phyloP scores from a whole-genome alignment of 2,888 invertebrate species.

The Ochropleura leucogaster region DNA sequence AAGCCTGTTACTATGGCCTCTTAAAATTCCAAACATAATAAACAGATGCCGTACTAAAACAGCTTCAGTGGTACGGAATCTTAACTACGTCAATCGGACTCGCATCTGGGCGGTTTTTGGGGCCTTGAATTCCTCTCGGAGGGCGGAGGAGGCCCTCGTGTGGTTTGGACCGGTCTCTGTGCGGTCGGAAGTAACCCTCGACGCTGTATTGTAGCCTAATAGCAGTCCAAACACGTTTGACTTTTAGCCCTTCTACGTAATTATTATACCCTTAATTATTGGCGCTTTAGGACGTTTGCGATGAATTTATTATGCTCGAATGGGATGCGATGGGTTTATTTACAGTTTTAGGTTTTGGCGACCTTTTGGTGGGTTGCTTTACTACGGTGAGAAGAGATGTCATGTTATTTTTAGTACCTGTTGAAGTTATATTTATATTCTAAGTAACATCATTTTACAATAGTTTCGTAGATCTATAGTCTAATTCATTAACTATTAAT shows the following conservation, averaged over 20 bases:
- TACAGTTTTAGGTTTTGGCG: slow-evolving; percentile 36
- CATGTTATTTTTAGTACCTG: slow-evolving; percentile 17
- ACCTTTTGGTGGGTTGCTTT: background rate
- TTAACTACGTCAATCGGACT: background rate
- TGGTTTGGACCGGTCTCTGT: slow-evolving; percentile 75
- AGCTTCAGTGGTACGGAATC: too few relatives aligned
- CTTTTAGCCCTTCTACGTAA: slow-evolving; percentile 72
- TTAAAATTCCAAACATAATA: too few relatives aligned
- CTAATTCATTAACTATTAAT: slow-evolving; percentile 26
- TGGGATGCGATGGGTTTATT: slow-evolving; percentile 50
- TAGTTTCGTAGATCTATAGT: background rate
- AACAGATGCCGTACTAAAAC: too few relatives aligned
- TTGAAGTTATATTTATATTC: slow-evolving; percentile 5
- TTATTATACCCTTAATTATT: slow-evolving; percentile 71
- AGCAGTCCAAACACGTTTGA: slow-evolving; percentile 75
- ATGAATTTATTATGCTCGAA: slow-evolving; percentile 52
- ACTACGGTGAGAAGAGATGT: slow-evolving; percentile 2
- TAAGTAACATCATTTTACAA: background rate
- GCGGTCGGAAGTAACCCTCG: slow-evolving; percentile 73
- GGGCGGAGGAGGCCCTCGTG: slow-evolving; percentile 66
- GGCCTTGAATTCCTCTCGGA: slow-evolving; percentile 41
- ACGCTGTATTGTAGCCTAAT: slow-evolving; percentile 70
- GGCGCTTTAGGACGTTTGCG: slow-evolving; percentile 55
- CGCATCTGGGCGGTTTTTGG: slow-evolving; percentile 9
- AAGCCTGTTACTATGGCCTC: background rate